phyloP scores from a whole-genome alignment of 2,113 vertebrate genomes.

The Pachycephala philippinensis region DNA sequence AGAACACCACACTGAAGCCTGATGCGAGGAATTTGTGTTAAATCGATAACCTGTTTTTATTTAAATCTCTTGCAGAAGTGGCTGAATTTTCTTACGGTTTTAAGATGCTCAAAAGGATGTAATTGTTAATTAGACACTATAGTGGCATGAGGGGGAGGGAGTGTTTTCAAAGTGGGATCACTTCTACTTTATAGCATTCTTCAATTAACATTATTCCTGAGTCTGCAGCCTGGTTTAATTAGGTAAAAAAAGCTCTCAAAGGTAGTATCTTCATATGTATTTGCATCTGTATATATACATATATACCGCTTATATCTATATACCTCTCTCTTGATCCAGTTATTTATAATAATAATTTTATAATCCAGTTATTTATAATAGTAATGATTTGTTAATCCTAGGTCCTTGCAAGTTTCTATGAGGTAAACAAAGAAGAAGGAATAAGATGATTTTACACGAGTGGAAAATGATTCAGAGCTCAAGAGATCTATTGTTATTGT shows the following conservation, averaged over 20 bases:
- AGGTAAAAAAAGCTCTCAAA: neutral
- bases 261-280: neutral
- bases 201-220: neutral
- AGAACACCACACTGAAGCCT: conserved; percentile 1
- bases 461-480: neutral
- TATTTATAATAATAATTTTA: neutral
- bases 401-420: neutral
- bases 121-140: neutral
- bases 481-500: neutral
- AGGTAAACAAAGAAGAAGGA: neutral
- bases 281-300: neutral
- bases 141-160: neutral
- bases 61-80: neutral
- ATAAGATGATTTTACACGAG: neutral
- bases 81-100: neutral
- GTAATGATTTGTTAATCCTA: neutral
- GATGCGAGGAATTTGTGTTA: neutral
- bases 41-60: conserved; percentile 27
- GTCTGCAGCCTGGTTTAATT: conserved; percentile 39
- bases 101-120: neutral
- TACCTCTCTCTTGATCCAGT: neutral
- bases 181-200: neutral
- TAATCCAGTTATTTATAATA: neutral
- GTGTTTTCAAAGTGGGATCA: neutral
- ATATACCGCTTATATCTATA: neutral